A percentile compares a stretch with the other conserved stretches of the same genome.
Conservation (phyloP, 2,797 vertebrate genomes). For the Siniperca scherzeri region DNA sequence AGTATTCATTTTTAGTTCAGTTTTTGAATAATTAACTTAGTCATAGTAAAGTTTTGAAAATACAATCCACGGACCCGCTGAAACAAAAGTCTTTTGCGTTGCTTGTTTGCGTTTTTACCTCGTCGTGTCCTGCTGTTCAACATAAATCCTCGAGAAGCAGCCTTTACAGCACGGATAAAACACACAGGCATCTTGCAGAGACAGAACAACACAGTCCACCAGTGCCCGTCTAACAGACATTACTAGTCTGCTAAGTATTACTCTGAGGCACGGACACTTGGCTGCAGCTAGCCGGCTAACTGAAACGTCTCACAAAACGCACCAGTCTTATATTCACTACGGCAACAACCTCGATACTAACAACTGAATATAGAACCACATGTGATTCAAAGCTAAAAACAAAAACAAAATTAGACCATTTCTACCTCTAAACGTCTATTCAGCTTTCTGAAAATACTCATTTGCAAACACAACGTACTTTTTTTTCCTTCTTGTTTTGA, state of each 20-base stretch:
- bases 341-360: too few species aligned
- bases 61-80: too few species aligned
- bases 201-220: conserved; percentile 77
- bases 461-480: too few species aligned
- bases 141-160: conserved; percentile 79
- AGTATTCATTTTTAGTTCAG: background rate
- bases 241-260: background rate
- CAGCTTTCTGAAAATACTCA: background rate
- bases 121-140: conserved; percentile 41
- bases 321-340: background rate
- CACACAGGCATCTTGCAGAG: conserved; percentile 74
- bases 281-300: conserved; percentile 20
- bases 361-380: background rate
- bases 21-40: too few species aligned
- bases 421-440: fast-evolving
- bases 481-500: conserved; percentile 25
- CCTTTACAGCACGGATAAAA: conserved; percentile 82
- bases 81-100: background rate
- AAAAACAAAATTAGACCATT: background rate
- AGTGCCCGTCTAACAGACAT: conserved; percentile 73
- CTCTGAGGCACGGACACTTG: background rate
- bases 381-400: too few species aligned
- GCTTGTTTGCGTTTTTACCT: conserved; percentile 59
- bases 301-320: background rate
- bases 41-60: background rate